Conservation (phyloP, 2,797 vertebrate species). For the Euthynnus affinis region DNA sequence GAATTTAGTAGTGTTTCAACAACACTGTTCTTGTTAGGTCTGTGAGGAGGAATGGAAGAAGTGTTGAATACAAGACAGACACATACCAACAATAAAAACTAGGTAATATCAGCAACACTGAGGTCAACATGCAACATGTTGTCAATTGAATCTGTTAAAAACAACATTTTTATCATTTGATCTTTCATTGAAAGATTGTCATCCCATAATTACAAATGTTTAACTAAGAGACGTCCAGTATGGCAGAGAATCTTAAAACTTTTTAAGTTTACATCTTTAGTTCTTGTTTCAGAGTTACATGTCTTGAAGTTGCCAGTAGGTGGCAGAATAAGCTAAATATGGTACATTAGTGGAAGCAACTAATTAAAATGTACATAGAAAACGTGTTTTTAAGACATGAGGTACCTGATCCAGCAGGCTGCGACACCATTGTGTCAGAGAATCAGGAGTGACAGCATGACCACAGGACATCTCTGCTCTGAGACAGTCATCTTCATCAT, state of each 20-base stretch:
- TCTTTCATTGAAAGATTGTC: too few species aligned
- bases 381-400: neutral
- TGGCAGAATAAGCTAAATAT: neutral
- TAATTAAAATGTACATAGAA: neutral
- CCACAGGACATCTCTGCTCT: slow-evolving; percentile 82
- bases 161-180: too few species aligned
- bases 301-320: neutral
- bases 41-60: neutral
- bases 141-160: too few species aligned
- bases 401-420: slow-evolving; percentile 73
- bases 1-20: too few species aligned
- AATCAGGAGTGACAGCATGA: slow-evolving; percentile 79
- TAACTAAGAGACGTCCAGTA: too few species aligned
- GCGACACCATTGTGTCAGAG: slow-evolving; percentile 73
- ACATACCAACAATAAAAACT: too few species aligned
- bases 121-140: too few species aligned
- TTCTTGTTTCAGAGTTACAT: neutral
- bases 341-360: too few species aligned
- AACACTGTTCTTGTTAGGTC: too few species aligned
- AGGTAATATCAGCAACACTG: neutral
- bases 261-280: too few species aligned
- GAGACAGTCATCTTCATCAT: slow-evolving; percentile 58
- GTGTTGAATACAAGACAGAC: neutral
- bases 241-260: too few species aligned
- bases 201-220: too few species aligned